Evolutionary conservation across 2,888 invertebrate species (phyloP).

Genomic region (Ophioninae sp.): DNA sequence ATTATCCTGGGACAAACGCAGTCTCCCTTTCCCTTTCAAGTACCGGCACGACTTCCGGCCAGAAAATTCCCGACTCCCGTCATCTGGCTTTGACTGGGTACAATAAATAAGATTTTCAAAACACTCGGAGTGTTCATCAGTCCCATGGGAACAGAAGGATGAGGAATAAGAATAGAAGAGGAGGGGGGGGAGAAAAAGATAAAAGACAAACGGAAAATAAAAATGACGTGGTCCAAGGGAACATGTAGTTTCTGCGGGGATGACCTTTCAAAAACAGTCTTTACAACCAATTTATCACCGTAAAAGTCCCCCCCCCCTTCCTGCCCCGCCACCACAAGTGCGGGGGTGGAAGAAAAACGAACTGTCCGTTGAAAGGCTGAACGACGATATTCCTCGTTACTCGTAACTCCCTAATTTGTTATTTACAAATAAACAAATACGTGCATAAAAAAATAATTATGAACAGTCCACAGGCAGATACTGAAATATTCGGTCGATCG

Average conservation of each 20-base stretch:
- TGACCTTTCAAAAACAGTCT: not conserved
- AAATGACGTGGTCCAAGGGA: not conserved
- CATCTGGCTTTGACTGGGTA: slow-evolving; percentile 14
- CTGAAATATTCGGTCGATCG: too few species aligned
- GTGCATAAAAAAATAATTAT: not conserved
- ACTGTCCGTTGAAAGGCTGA: not conserved
- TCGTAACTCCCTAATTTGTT: too few species aligned
- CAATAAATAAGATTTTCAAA: slow-evolving; percentile 27
- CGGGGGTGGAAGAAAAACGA: not conserved
- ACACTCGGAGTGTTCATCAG: not conserved
- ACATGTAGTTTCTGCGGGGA: not conserved
- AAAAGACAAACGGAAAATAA: not conserved
- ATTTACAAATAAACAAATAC: not conserved
- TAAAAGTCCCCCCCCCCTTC: not conserved
- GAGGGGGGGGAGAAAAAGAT: not conserved
- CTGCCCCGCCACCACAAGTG: too few species aligned
- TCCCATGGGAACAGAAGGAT: slow-evolving; percentile 1
- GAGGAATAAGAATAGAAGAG: not conserved
- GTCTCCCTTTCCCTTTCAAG: not conserved
- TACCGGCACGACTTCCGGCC: slow-evolving; percentile 28
- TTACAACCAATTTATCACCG: slow-evolving; percentile 25
- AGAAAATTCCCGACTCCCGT: not conserved
- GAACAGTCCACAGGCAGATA: too few species aligned
- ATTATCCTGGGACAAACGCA: slow-evolving; percentile 8
- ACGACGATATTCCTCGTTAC: not conserved